Base-by-base conservation (phyloP, 2,797 vertebrate species). In the Staurois parvus region DNA sequence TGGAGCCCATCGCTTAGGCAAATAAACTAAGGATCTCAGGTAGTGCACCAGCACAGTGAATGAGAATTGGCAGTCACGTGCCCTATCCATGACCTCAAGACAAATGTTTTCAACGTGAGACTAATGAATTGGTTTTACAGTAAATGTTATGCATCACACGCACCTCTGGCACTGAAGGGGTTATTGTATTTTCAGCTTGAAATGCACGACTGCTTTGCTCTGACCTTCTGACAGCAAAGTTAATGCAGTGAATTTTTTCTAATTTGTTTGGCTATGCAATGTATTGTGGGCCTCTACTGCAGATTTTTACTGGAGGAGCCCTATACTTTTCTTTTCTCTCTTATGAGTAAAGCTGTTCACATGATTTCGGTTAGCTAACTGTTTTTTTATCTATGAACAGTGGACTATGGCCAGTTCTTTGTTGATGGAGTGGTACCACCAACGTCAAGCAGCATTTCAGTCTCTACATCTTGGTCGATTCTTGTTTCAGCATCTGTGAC, bases 401-500 rank as follows among this genome's bases (percentile, higher is more conserved):
- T 12, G 21, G 52, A 59, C 17, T 66, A 67, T 12, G 11, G 17
- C 26, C 28, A 40, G 79, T 72, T 66, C 64, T 70, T 52, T 48
- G 30, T 77, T 77, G 48, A 59, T 77, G 48, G 45, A 77, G 67
- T n/a, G 17, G 32, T 28, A 45, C 37, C 67, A 84, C 74, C 45
- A 69, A 11, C 52, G 81, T 34, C 52, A 73, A 84, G 72, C 37
- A 32, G 45, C 72, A 75, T 59, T 45, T 74, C 79, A 62, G n/a
- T 48, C 79, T 81, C 45, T 75, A 81, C 70, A 85, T 42, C 77
- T 80, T 66, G 66, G 77, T 45, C 72, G 74, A 94, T 93, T 93
- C 94, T 93, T 94, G 94, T 94, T 95, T 93, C 92, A 94, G 95
- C 95, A 96, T 96, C 94, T 96, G 96, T 95, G 96, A 96, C 94